A percentile compares a stretch with the other conserved stretches of the same genome.
phyloP scores from a whole-genome alignment of 2,888 invertebrate genomes.

The Nebria salina region DNA sequence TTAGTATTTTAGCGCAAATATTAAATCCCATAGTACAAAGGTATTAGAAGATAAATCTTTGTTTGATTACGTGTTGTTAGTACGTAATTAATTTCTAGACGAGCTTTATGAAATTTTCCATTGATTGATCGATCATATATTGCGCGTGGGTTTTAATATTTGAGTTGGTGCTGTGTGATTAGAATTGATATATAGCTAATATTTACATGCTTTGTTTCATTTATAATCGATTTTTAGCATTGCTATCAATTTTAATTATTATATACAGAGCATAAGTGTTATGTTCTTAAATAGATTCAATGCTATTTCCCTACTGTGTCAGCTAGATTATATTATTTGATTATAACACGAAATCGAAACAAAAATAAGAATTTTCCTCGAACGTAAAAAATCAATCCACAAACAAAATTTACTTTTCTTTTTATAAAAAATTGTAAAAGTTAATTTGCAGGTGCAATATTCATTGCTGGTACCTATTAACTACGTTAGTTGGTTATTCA shows the following conservation, averaged over 20 bases:
- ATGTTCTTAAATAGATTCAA: too few species aligned
- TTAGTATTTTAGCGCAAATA: not conserved
- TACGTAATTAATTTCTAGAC: not conserved
- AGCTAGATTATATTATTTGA: too few species aligned
- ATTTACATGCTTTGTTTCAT: not conserved
- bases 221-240: not conserved
- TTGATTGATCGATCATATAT: not conserved
- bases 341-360: too few species aligned
- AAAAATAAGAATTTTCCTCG: too few species aligned
- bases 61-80: not conserved
- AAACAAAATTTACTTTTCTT: not conserved
- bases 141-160: not conserved
- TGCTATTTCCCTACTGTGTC: too few species aligned
- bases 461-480: not conserved
- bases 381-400: too few species aligned
- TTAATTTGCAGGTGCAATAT: not conserved
- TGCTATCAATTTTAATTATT: not conserved
- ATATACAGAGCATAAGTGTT: not conserved
- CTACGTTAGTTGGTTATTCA: not conserved
- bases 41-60: not conserved
- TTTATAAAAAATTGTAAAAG: not conserved
- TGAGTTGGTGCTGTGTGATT: not conserved
- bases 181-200: not conserved
- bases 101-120: not conserved
- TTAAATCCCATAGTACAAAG: not conserved